Conservation (phyloP, 2,113 vertebrate genomes). For the Anoura caudifer region DNA sequence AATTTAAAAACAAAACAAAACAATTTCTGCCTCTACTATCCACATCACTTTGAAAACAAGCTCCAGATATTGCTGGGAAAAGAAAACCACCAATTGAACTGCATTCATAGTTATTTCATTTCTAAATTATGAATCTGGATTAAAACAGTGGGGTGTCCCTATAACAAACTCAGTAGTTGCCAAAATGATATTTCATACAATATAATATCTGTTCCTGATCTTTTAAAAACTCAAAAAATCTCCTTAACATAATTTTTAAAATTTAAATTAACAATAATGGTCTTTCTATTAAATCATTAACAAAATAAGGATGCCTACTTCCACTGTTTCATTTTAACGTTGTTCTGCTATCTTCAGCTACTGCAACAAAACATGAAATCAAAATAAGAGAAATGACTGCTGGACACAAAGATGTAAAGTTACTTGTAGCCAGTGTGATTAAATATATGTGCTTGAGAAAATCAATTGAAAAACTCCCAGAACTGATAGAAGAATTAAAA, state of each 20-base stretch:
- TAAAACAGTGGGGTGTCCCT: slow-evolving; percentile 30
- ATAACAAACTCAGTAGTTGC: slow-evolving; percentile 4
- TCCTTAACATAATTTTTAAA: neutral
- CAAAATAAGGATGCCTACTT: neutral
- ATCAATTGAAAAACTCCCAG: slow-evolving; percentile 7
- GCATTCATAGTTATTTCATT: slow-evolving; percentile 46
- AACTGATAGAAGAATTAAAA: slow-evolving; percentile 18
- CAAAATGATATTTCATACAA: slow-evolving; percentile 52
- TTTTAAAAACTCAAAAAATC: neutral
- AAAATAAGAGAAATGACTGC: slow-evolving; percentile 13
- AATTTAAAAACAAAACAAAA: neutral
- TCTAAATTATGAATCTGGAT: slow-evolving; percentile 45
- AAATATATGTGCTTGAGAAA: slow-evolving; percentile 20
- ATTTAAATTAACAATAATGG: neutral
- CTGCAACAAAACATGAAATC: neutral
- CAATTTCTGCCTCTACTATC: slow-evolving; percentile 32
- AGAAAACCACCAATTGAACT: slow-evolving; percentile 44
- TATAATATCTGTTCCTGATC: neutral
- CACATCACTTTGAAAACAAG: slow-evolving; percentile 63
- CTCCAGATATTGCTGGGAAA: slow-evolving; percentile 53
- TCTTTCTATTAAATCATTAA: slow-evolving; percentile 18
- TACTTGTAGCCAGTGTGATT: neutral
- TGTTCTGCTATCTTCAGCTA: neutral
- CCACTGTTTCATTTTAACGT: slow-evolving; percentile 28
- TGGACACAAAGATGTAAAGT: neutral